Evolutionary conservation across 2,113 vertebrate genomes (phyloP), one percentile per base, ranked within the genome.

Genomic region (Dromas ardeola): DNA sequence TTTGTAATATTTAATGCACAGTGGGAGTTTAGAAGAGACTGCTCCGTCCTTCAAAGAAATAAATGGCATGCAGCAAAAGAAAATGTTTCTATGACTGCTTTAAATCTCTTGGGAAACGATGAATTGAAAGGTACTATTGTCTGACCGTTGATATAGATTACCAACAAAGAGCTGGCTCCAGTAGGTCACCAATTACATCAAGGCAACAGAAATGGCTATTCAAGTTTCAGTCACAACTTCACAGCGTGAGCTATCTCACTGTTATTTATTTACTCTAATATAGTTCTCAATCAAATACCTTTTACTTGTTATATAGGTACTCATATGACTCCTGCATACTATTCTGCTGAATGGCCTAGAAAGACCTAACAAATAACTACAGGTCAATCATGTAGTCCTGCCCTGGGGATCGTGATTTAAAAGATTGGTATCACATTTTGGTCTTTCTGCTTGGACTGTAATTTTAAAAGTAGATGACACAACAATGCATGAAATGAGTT

Each of bases 211-310:
- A 96, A 95, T 77, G 81, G 81, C 90, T 86, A 59, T 96, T 95
- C 94, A 90, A 96, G 91, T 88, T 85, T 73, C 90, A 95, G 96
- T 84, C 91, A 90, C 86, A 95, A 95, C 96, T 96, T 94, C 94
- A 84, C 86, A 95, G 93, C 5, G 0, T 79, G 93, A 97, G 61
- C 74, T 65, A 81, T 91, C 86, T 94, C 63, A 25, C 58, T 91
- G 92, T 96, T 95, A 97, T 97, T 97, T 97, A 96, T 96, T 97
- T 91, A 90, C 67, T 79, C 85, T 97, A 94, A 98, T 97, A 95
- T 52, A 95, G 94, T 96, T 91, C 95, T 97, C 96, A 90, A 63
- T 97, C 97, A 97, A 95, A 97, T 76, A 88, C 92, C 88, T 94
- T 97, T 93, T 93, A 82, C 80, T 90, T 21, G 30, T 83, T 86